Percentiles rank a stretch among this genome's conserved stretches.
Evolutionary conservation across 2,113 vertebrate species (phyloP).

Genomic region (Peromyscus polionotus): DNA sequence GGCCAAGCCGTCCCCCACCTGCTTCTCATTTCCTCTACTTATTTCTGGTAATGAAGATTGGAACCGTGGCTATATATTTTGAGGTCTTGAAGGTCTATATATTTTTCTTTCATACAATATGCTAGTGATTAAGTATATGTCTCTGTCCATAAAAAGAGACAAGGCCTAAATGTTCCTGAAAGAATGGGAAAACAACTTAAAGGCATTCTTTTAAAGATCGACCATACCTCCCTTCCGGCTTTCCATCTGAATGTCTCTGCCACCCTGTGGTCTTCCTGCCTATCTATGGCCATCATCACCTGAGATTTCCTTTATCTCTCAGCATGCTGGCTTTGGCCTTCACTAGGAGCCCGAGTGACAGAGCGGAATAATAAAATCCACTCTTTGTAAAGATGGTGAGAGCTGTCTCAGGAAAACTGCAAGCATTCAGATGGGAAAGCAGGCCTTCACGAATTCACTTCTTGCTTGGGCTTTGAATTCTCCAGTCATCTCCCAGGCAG

Average conservation of each 20-base stretch:
- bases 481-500: slow-evolving; percentile 62
- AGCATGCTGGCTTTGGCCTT: slow-evolving; percentile 67
- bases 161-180: slow-evolving; percentile 80
- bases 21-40: slow-evolving; percentile 90
- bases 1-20: slow-evolving; percentile 87
- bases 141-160: slow-evolving; percentile 78
- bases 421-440: slow-evolving; percentile 81
- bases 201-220: slow-evolving; percentile 40
- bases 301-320: slow-evolving; percentile 53
- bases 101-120: slow-evolving; percentile 84
- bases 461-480: slow-evolving; percentile 78
- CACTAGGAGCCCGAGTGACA: slow-evolving; percentile 70
- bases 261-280: slow-evolving; percentile 36
- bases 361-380: slow-evolving; percentile 65
- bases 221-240: neutral
- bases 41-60: slow-evolving; percentile 89
- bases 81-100: slow-evolving; percentile 81
- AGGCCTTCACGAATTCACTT: slow-evolving; percentile 69
- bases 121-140: slow-evolving; percentile 82
- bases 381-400: slow-evolving; percentile 79
- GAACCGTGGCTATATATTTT: slow-evolving; percentile 83
- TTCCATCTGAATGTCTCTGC: slow-evolving; percentile 69
- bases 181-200: slow-evolving; percentile 64
- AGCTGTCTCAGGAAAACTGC: slow-evolving; percentile 82
- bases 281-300: slow-evolving; percentile 61